Base-by-base conservation (phyloP, 2,113 vertebrate species). In the Sapajus apella region DNA sequence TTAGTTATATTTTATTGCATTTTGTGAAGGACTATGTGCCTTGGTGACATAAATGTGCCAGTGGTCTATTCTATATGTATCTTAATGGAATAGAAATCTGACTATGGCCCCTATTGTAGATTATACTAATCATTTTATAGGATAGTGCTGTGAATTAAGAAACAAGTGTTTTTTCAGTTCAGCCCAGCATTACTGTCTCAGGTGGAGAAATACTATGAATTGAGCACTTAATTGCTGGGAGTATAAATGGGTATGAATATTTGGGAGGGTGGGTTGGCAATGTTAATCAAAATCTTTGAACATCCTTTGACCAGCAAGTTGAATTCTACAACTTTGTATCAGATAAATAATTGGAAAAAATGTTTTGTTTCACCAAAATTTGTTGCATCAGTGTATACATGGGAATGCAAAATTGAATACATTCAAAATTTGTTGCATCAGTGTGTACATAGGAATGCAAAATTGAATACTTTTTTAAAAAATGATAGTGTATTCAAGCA, bases 201-300 rank as follows among this genome's bases (percentile, higher is more conserved):
- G 25, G 30, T 83, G 25, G 43, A 83, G 79, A 79, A 70, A 72
- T 43, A 85, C 6, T 72, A 2, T 85, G 35, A 85, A 8, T 58
- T 68, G 17, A n/a, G 43, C 13, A 58, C 12, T 91, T 30, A 70
- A 1, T 73, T 85, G 64, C 8, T 72, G 25, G 17, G 45, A 80
- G 45, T 56, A 0, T 64, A 93, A 89, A 89, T 70, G 43, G 37
- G 37, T 76, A 27, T 18, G 32, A 30, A 77, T 64, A 47, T 79
- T 75, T 55, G 77, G 75, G 40, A 95, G 2, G 1, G 16, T n/a
- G 2, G 10, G 56, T 77, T 93, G 50, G 16, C 37, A 82, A 2
- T 81, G 14, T 84, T 86, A 61, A 35, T 70, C 16, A 85, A 87
- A 96, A 94, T 4, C 23, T 12, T 93, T 96, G 32, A 88, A 94